phyloP scores from a whole-genome alignment of 2,888 invertebrate species.

The Stenchaetothrips biformis region DNA sequence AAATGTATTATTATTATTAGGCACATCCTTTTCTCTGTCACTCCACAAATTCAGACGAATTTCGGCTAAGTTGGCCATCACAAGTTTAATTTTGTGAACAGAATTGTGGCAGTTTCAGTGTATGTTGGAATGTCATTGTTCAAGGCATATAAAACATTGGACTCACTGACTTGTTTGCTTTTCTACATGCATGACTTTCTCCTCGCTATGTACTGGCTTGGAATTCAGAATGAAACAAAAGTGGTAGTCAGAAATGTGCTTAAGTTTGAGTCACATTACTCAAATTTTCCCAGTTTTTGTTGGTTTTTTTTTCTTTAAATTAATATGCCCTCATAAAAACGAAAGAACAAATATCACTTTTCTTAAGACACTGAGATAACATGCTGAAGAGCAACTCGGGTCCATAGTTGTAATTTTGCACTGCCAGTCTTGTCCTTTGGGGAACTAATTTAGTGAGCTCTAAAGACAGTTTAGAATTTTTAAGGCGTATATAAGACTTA shows the following conservation, averaged over 20 bases:
- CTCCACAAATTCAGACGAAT: background rate
- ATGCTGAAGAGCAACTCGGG: background rate
- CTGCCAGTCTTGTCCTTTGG: background rate
- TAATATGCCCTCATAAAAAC: background rate
- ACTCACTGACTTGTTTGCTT: background rate
- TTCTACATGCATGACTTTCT: background rate
- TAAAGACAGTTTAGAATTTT: constrained; percentile 7
- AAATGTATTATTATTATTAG: background rate
- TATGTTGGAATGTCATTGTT: background rate
- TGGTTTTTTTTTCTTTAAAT: background rate
- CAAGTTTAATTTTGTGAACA: background rate
- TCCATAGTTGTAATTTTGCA: background rate
- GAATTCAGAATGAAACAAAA: no score
- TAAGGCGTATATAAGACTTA: constrained; percentile 27
- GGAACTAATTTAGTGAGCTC: background rate
- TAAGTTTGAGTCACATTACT: no score
- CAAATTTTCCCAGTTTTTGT: background rate
- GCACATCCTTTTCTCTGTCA: background rate
- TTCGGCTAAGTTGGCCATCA: background rate
- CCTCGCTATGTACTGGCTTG: no score
- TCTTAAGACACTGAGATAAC: constrained; percentile 8
- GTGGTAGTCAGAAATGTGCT: background rate
- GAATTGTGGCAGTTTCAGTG: background rate
- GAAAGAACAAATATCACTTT: constrained; percentile 4
- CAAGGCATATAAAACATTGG: background rate